Conservation (phyloP, 2,113 vertebrate genomes). For the Craseonycteris thonglongyai region DNA sequence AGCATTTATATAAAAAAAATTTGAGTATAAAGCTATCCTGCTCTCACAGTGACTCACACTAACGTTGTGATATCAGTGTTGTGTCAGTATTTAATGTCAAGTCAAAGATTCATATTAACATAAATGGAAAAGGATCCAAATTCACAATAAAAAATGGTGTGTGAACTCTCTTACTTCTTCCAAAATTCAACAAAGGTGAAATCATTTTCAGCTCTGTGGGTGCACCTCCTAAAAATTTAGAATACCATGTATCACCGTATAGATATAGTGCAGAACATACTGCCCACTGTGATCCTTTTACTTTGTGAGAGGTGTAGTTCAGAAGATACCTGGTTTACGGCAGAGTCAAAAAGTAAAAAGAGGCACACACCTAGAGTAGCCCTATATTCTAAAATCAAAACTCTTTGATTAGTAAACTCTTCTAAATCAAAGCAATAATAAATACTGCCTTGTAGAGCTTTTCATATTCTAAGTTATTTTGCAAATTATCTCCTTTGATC, state of each 20-base stretch:
- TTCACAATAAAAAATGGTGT: not conserved
- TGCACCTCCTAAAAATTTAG: not conserved
- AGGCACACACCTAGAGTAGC: not conserved
- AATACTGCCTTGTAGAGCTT: not conserved
- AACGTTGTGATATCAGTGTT: not conserved
- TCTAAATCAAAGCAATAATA: constrained; percentile 19
- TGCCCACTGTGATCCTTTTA: not conserved
- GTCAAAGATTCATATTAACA: not conserved
- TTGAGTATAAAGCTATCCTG: not conserved
- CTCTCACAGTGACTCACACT: not conserved
- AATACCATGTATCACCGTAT: not conserved
- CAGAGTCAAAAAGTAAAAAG: not conserved
- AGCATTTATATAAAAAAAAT: not conserved
- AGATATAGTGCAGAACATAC: not conserved
- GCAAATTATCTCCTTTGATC: not conserved
- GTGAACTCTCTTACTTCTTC: not conserved
- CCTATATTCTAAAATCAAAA: not conserved
- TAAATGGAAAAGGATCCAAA: not conserved
- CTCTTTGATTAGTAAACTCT: not conserved
- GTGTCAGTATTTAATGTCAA: not conserved
- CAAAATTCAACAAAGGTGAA: not conserved
- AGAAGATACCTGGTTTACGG: not conserved
- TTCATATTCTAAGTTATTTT: not conserved
- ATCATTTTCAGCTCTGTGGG: not conserved
- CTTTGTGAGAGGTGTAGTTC: not conserved